Base-by-base conservation (phyloP, 2,888 invertebrate genomes). In the Blastobasis lacticolella region DNA sequence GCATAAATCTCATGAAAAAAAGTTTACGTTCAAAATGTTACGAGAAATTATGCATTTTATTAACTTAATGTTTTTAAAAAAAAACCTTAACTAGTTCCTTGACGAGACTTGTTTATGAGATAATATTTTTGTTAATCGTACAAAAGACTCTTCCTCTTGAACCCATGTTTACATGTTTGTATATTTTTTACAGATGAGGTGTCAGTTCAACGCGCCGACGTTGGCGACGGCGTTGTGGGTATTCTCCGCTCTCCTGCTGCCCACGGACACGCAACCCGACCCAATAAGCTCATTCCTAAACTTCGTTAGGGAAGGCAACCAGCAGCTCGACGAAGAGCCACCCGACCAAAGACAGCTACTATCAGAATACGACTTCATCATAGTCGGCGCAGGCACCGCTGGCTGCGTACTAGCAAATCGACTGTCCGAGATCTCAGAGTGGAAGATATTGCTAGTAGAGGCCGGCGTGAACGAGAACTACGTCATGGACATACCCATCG, bases 321-420 rank as follows among this genome's bases (percentile, higher is more conserved):
- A 71, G 5, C 90, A 91, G 57, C 73, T 81, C 6, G 78, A 80
- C 52, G 72, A 71, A 6, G 92, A 92, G 68, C 90, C 92, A 0
- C 75, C 78, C 0, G 91, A 92, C 57, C 80, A 89, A 37, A 71
- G 68, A 0, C 75, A 71, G 37, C 62, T 90, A 38, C 75, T 90
- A 1, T 75, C 85, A 7, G 91, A 92, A 68, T 94, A 94, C 64
- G 95, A 94, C 69, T 96, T 94, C 61, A 92, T 94, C 49, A 79
- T 94, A 10, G 91, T 95, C 4, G 95, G 95, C 1, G 95, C 94
- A 0, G 95, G 95, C 3, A 94, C 94, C 0, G 94, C 95, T 0
- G 95, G 95, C 1, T 94, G 95, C 56, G 91, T 92, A 0, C 54
- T 95, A 5, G 95, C 95, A 0, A 93, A 93, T 54, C 87, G 95